These are phyloP conservation scores for Mellivora capensis DNA, from an alignment of 2,113 vertebrate species.

Conservation along the genomic window DNA sequence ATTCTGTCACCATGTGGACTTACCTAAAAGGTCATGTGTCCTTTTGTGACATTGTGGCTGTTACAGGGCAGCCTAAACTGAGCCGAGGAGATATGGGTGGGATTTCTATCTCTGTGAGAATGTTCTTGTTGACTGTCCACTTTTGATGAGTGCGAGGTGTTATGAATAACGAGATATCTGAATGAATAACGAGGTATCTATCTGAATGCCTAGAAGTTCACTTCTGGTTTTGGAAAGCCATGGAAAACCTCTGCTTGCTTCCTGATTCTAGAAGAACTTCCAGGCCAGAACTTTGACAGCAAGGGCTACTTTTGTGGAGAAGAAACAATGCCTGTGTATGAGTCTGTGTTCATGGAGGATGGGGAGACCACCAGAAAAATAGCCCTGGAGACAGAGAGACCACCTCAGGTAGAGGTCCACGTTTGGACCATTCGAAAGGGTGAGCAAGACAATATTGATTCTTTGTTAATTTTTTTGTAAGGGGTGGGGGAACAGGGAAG, in stretches of 20 bases:
- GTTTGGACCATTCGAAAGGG: conserved; percentile 87
- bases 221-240: conserved; percentile 39
- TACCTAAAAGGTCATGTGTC: background rate
- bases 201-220: background rate
- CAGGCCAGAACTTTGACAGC: conserved; percentile 80
- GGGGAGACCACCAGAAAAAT: conserved; percentile 86
- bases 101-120: background rate
- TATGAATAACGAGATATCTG: background rate
- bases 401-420: conserved; percentile 84
- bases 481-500: background rate
- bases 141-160: background rate
- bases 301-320: conserved; percentile 86
- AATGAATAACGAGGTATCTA: background rate
- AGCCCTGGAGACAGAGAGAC: conserved; percentile 84
- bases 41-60: conserved; percentile 17
- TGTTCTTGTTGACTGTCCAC: background rate
- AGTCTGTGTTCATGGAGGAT: conserved; percentile 82
- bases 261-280: conserved; percentile 82
- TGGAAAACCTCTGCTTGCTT: conserved; percentile 45
- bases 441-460: conserved; percentile 63
- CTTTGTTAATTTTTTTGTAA: background rate
- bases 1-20: background rate
- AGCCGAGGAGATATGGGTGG: background rate
- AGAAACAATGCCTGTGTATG: conserved; percentile 86
- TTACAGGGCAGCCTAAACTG: background rate